These are phyloP conservation scores for Anas platyrhynchos DNA, from an alignment of 2,113 vertebrate genomes.

Conservation along the genomic window DNA sequence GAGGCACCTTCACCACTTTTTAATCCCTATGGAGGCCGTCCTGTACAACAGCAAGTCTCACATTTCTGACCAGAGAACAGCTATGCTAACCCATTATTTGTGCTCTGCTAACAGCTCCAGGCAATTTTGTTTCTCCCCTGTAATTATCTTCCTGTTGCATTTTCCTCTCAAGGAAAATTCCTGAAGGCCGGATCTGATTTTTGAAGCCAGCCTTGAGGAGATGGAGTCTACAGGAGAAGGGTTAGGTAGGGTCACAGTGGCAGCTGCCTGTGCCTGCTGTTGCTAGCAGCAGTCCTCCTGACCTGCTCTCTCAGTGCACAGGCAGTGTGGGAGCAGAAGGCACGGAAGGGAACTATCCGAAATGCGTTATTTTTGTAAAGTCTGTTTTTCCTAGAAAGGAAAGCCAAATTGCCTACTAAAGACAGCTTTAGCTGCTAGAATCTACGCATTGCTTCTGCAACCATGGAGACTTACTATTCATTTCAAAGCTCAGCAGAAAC, in stretches of 20 bases:
- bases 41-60: background rate
- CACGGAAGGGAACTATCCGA: constrained; percentile 20
- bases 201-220: background rate
- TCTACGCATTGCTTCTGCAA: constrained; percentile 32
- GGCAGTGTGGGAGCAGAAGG: constrained; percentile 26
- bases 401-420: constrained; percentile 33
- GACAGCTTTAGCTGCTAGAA: constrained; percentile 39
- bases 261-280: constrained; percentile 23
- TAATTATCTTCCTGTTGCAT: background rate
- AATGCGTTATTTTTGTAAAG: constrained; percentile 39
- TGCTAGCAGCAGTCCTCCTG: constrained; percentile 20
- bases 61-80: background rate
- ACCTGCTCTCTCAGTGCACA: background rate
- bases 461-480: constrained; percentile 49
- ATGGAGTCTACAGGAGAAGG: background rate
- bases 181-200: background rate
- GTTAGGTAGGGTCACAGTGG: constrained; percentile 22
- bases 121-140: background rate
- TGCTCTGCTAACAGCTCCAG: background rate
- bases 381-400: constrained; percentile 61
- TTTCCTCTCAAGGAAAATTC: constrained; percentile 36
- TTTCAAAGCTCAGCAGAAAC: constrained; percentile 38
- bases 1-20: background rate
- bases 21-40: background rate
- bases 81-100: background rate